These are phyloP conservation scores for Oscheius sp. DNA, from an alignment of 2,888 invertebrate species.

Conservation along the genomic window DNA sequence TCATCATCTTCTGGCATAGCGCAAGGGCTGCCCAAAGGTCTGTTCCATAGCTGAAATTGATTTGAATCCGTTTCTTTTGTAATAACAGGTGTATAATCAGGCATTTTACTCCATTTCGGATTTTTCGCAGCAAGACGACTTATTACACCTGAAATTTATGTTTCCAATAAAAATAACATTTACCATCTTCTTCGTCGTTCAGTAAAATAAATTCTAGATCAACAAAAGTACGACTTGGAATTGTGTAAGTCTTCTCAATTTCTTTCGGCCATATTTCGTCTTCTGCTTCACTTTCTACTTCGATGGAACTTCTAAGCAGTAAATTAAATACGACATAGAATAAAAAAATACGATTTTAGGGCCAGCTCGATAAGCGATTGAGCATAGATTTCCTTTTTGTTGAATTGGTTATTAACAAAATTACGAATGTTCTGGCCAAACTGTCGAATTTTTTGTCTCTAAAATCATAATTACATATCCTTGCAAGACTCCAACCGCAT, in stretches of 20 bases:
- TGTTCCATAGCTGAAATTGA: conserved; percentile 16
- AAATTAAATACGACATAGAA: background rate
- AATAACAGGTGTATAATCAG: conserved; percentile 7
- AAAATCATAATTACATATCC: background rate
- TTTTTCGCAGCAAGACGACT: background rate
- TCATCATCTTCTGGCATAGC: conserved; percentile 16
- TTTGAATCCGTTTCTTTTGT: background rate
- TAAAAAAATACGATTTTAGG: background rate
- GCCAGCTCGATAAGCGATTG: conserved; percentile 5
- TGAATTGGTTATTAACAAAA: background rate
- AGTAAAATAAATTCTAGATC: conserved; percentile 4
- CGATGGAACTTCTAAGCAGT: too few relatives aligned
- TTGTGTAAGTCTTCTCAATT: too few relatives aligned
- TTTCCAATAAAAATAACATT: background rate
- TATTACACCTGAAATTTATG: conserved; percentile 8
- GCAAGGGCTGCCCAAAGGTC: conserved; percentile 16
- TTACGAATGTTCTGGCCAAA: background rate
- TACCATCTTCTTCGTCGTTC: conserved; percentile 16
- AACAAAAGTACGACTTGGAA: conserved; percentile 1
- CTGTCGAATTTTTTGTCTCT: conserved; percentile 4
- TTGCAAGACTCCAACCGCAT: background rate
- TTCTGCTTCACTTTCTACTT: background rate
- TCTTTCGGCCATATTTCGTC: background rate
- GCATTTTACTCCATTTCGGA: conserved; percentile 14
- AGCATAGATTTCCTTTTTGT: background rate